Evolutionary conservation across 2,113 vertebrate genomes (phyloP).

Genomic region (Anhinga anhinga): DNA sequence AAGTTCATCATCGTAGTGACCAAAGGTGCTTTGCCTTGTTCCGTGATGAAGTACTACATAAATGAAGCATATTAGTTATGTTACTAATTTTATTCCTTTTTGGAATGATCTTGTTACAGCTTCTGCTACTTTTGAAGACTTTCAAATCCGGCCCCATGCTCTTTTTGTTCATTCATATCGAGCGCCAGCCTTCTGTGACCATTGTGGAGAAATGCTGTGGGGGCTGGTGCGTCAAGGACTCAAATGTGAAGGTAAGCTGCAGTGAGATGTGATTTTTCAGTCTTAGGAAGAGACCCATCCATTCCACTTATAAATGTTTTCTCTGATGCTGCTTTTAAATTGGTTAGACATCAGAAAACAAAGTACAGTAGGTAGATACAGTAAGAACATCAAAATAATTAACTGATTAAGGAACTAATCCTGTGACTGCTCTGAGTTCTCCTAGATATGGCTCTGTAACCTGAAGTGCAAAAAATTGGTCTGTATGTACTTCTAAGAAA

Average conservation of each 20-base stretch:
- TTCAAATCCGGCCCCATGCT: slow-evolving; percentile 94
- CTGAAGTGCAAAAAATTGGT: neutral
- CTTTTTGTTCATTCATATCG: slow-evolving; percentile 95
- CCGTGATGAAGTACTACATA: neutral
- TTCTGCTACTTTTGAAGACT: slow-evolving; percentile 95
- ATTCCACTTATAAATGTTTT: neutral
- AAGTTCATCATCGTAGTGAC: neutral
- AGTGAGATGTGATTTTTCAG: neutral
- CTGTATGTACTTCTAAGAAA: neutral
- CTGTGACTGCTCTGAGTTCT: neutral
- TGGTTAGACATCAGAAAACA: neutral
- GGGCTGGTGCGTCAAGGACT: slow-evolving; percentile 95
- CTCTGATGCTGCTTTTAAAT: neutral
- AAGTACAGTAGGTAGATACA: neutral
- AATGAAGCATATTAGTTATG: neutral
- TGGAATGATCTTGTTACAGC: slow-evolving; percentile 69
- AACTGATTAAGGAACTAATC: neutral
- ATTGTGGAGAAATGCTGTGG: slow-evolving; percentile 98
- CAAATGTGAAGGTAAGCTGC: slow-evolving; percentile 90
- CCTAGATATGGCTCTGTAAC: neutral
- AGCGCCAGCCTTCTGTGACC: slow-evolving; percentile 96
- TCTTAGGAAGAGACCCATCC: neutral
- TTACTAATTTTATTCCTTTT: neutral
- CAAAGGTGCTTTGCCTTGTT: neutral
- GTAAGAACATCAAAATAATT: neutral